Evolutionary conservation across 1,140 invertebrate genomes (phyloP), one percentile per base, ranked within the genome.

Genomic region (Aethina tumida): DNA sequence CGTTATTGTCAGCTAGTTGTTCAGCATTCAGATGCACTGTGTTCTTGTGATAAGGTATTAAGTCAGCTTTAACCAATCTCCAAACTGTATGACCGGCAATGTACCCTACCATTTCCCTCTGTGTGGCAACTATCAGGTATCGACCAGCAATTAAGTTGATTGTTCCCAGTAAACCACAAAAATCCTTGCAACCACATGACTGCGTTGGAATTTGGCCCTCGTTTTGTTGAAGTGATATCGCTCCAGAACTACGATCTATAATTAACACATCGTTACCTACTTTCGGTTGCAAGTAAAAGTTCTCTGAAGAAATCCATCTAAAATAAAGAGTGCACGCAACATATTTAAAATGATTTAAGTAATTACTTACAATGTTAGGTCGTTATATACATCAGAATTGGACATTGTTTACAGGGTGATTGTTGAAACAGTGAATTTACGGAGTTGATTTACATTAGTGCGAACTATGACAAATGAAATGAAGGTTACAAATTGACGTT

Each of bases 71-170:
- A 6, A 74, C 74, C 37, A 97, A 68, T 53, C 81, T 78, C 74
- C 83, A 98, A 55, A 99, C 81, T 24, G 83, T 71, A 51, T 93
- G 79, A 1, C 81, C 83, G 58, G 83, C 81, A 38, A 97, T 73
- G 39, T 80, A 81, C 8, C 94, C 94, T 27, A 97, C 74, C 59
- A 83, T 77, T 51, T 79, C 69, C 38, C 84, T 78, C 49, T 84
- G 79, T 12, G 91, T 95, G 31, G 94, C 88, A 1, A 97, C 80
- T 40, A 98, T 72, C 12, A 99, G 68, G 59, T 96, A 93, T 30
- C 81, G 73, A 35, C 91, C 91, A 42, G 86, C 81, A 20, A 97
- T 66, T 0, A 97, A 66, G 40, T 77, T 74, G 31, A 97, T 83
- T 22, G 80, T 80, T 9, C 94, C 94, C 12, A 97, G 61, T 30